These are phyloP conservation scores for Abramis brama DNA, from an alignment of 2,113 vertebrate species.

Conservation along the genomic window DNA sequence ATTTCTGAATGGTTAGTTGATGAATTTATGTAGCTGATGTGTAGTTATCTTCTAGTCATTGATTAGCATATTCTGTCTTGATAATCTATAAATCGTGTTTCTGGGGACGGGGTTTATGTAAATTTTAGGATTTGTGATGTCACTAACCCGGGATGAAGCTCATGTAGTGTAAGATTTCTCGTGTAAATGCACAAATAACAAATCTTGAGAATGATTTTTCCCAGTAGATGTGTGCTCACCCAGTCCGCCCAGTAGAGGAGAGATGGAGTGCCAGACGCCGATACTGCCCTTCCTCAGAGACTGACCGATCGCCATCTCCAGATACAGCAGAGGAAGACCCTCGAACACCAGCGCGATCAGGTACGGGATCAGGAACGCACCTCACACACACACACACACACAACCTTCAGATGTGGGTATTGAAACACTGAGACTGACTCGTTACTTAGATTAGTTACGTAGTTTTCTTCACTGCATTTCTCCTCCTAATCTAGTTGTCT, in stretches of 20 bases:
- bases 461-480: not conserved
- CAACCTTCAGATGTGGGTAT: not conserved
- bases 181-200: no score
- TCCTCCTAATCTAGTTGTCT: not conserved
- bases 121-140: no score
- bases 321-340: slow-evolving; percentile 86
- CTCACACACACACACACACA: slow-evolving; percentile 66
- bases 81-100: no score
- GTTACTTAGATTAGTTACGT: no score
- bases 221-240: slow-evolving; percentile 67
- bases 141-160: no score
- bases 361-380: slow-evolving; percentile 92
- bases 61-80: no score
- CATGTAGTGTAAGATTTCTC: no score
- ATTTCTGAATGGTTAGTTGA: no score
- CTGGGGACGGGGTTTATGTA: no score
- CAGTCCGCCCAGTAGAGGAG: slow-evolving; percentile 82
- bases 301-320: slow-evolving; percentile 89
- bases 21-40: no score
- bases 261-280: slow-evolving; percentile 85
- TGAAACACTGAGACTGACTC: not conserved
- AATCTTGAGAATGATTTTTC: no score
- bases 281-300: slow-evolving; percentile 82
- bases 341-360: slow-evolving; percentile 83
- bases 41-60: no score